Evolutionary conservation across 2,797 vertebrate genomes (phyloP).

Genomic region (Borostomias antarcticus): DNA sequence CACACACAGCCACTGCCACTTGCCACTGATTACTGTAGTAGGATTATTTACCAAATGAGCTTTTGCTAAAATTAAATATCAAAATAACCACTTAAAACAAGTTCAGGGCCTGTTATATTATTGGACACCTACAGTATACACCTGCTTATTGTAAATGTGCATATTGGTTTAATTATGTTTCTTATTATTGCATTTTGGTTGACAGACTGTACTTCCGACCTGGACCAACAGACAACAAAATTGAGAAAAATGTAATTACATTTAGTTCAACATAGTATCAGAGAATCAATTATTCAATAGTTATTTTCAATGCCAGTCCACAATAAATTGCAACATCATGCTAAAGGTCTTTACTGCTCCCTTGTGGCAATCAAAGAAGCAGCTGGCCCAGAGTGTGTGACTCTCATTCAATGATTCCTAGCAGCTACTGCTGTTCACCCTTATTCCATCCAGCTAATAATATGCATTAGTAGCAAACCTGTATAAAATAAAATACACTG

Average conservation of each 20-base stretch:
- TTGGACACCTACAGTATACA: not conserved
- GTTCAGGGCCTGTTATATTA: not conserved
- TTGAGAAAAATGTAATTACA: not conserved
- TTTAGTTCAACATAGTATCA: not conserved
- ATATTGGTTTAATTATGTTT: not conserved
- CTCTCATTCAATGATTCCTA: not conserved
- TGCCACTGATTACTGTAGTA: not conserved
- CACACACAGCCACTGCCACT: not conserved
- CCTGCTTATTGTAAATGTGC: not conserved
- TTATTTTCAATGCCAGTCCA: not conserved
- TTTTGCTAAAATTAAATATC: not conserved
- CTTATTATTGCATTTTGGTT: not conserved
- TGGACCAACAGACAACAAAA: not conserved
- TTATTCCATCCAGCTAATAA: not conserved
- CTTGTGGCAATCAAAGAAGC: slow-evolving; percentile 28
- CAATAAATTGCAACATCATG: not conserved
- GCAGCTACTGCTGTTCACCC: not conserved
- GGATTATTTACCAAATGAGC: too few relatives aligned
- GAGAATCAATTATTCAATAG: not conserved
- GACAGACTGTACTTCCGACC: too few relatives aligned
- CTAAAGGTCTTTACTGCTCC: slow-evolving; percentile 27
- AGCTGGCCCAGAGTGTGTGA: too few relatives aligned
- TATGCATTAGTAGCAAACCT: not conserved
- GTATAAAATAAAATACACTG: not conserved
- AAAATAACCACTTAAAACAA: not conserved